Percentiles rank a stretch among this genome's conserved stretches.
phyloP scores from a whole-genome alignment of 2,797 vertebrate species.

The Gymnopithys bicolor region DNA sequence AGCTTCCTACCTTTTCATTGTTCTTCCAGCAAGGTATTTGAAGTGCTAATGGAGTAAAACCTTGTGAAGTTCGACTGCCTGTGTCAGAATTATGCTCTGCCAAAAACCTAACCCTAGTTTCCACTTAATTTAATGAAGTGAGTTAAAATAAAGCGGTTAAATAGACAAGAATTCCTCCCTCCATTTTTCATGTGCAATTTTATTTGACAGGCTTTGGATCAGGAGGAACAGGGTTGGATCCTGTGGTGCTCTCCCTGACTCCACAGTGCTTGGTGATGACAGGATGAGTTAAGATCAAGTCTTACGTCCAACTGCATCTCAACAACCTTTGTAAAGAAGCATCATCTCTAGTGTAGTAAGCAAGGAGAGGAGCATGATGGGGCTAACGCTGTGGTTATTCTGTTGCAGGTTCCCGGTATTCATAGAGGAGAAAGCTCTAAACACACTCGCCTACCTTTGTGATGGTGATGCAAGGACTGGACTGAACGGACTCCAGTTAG shows the following conservation, averaged over 20 bases:
- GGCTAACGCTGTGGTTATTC: not conserved
- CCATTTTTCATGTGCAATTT: not conserved
- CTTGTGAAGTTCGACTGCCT: not conserved
- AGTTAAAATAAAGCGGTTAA: not conserved
- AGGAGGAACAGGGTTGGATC: not conserved
- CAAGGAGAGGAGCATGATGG: not conserved
- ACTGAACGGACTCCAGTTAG: conserved; percentile 93
- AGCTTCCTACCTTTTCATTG: not conserved
- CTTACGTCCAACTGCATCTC: not conserved
- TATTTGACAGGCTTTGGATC: not conserved
- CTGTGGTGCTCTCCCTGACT: not conserved
- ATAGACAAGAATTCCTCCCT: not conserved
- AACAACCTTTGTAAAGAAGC: not conserved
- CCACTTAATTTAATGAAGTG: not conserved
- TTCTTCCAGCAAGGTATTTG: not conserved
- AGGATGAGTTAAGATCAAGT: not conserved
- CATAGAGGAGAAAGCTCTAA: conserved; percentile 91
- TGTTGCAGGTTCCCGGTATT: conserved; percentile 80
- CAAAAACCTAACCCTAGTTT: not conserved
- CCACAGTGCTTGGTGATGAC: not conserved
- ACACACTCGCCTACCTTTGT: conserved; percentile 90
- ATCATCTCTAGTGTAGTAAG: fast-evolving
- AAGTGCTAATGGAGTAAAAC: not conserved
- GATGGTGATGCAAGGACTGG: conserved; percentile 93
- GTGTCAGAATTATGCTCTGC: not conserved